A percentile compares a stretch with the other conserved stretches of the same genome.
phyloP scores from a whole-genome alignment of 2,113 vertebrate species.

The Hippolais icterina region DNA sequence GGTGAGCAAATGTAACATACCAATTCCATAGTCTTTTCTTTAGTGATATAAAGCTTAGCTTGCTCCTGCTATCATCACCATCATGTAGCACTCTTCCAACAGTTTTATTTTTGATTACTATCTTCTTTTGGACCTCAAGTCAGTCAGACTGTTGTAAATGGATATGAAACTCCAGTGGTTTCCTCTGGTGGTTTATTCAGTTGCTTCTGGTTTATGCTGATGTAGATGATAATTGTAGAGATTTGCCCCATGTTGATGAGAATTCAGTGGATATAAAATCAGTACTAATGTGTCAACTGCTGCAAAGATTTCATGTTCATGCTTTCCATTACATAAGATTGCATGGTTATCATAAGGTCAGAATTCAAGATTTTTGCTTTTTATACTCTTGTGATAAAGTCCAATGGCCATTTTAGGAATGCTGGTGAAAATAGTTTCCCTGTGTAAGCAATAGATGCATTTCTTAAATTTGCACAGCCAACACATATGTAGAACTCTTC shows the following conservation, averaged over 20 bases:
- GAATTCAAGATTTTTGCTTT: neutral
- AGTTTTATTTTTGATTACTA: neutral
- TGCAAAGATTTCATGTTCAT: neutral
- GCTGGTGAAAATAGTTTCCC: neutral
- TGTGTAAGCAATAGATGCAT: neutral
- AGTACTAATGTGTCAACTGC: neutral
- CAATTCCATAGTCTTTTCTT: neutral
- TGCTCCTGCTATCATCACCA: neutral
- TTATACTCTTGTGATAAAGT: neutral
- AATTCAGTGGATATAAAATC: neutral
- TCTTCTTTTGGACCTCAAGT: neutral
- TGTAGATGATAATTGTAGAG: neutral
- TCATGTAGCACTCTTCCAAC: neutral
- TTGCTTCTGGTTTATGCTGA: neutral
- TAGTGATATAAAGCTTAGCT: neutral
- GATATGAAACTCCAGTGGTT: neutral
- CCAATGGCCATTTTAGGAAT: neutral
- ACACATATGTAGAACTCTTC: neutral
- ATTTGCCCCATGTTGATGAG: neutral
- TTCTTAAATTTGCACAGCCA: neutral
- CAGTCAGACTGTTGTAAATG: neutral
- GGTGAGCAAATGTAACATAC: neutral
- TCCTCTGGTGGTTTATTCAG: neutral
- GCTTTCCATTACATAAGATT: neutral
- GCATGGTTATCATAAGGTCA: neutral